Evolutionary conservation across 64 coral and sea anemone genomes (phyloP), one percentile per base, ranked within the genome.

Genomic region (Platygyra sinensis): DNA sequence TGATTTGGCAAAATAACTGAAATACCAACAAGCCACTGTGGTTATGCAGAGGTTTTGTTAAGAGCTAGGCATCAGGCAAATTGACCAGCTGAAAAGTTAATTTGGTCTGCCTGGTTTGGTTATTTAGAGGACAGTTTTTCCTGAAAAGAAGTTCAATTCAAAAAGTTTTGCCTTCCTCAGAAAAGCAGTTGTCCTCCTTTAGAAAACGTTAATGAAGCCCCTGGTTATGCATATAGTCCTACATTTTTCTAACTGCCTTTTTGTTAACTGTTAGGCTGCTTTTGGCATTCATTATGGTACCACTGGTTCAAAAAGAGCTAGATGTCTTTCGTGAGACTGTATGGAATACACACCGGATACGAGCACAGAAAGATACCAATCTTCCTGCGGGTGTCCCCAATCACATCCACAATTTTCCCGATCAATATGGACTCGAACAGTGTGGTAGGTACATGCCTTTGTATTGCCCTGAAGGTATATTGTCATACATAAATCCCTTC

Each of bases 341-440:
- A 50, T 88, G 86, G 86, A 88, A 74, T 60, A 77, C 54, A 36
- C 87, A 89, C 87, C 30, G 87, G 33, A 89, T 78, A 74, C 78
- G 87, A 76, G 74, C 87, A 77, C 73, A 89, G 77, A 89, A 89
- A 89, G 19, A 89, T 76, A 89, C 87, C 32, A 78, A 60, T 89
- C 51, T 89, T 52, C 74, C 87, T 32, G 74, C 46, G 36, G 74
- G 74, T 32, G 61, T 89, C 63, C 87, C 87, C 38, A 64, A 78
- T 62, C 87, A 89, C 52, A 89, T 89, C 46, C 62, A 89, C 87
- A 78, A 25, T 62, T 89, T 89, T 62, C 87, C 87, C 59, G 57
- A 89, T 63, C 52, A 77, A 62, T 89, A 89, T 89, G 87, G 89
- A 32, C 75, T 79, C 30, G 63, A 90, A 90, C n/a, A 90, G 72